Evolutionary conservation across 2,113 vertebrate genomes (phyloP), one percentile per base, ranked within the genome.

Genomic region (Rynchops niger): DNA sequence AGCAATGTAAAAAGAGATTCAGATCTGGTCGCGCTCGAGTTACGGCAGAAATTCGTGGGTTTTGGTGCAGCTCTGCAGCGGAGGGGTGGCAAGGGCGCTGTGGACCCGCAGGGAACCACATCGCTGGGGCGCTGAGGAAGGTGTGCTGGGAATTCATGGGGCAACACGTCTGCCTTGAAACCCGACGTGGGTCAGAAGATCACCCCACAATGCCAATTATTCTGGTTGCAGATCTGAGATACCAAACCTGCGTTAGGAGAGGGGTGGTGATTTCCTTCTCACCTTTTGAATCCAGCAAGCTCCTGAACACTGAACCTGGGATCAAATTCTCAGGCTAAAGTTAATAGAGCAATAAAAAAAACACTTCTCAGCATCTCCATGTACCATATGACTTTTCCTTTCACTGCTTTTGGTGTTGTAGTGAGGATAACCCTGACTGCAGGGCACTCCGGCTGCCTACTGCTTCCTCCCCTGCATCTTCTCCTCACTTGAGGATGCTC

Each of bases 101-200:
- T 2, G 40, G 5, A 3, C 63, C n/a, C 2, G 0, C 21, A 80
- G 43, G 43, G 12, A 52, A 4, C 2, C 15, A 1, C 0, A 0
- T 18, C 49, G 29, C 4, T 2, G 21, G 69, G 63, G 27, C 2
- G 14, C 58, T 40, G 49, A 12, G 69, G 58, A 62, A 25, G 16
- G 9, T 0, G 4, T 30, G 50, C 18, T 66, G 83, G 61, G 15
- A 30, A 11, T 40, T 47, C 55, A 21, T 0, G 1, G 38, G 23
- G 38, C 47, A 15, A 3, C 15, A 8, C 18, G 2, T 67, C 15
- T 21, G 26, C 34, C 47, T 77, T 45, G 40, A 20, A 76, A n/a
- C 21, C 45, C 13, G 62, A 5, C 1, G 0, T 8, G 25, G 36
- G 19, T 56, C 20, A 52, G 50, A n/a, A 59, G 55, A 20, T 49